Base-by-base conservation (phyloP, 2,113 vertebrate genomes). In the Buteo buteo region DNA sequence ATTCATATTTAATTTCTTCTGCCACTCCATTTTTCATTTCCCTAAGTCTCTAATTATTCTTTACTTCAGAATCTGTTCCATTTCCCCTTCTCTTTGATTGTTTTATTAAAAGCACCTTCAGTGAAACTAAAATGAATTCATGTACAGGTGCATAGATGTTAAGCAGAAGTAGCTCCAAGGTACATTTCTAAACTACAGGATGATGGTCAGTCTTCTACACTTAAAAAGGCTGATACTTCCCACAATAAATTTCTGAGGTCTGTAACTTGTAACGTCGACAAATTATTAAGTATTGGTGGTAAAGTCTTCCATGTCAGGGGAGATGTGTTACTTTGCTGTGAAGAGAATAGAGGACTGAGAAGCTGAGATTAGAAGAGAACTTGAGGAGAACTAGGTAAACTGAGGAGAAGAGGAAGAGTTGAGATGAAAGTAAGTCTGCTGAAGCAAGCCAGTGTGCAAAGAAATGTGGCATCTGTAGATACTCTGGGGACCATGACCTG, bases 101-200 rank as follows among this genome's bases (percentile, higher is more conserved):
- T 78, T 91, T 84, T 58, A 55, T 26, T 89, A 36, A 62, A 88
- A 49, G 47, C 31, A 29, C 16, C 13, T 69, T 87, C 47, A 72
- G 38, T 76, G 36, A 76, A 88, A 80, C 18, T n/a, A 22, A 76
- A 71, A 54, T 61, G 4, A 42, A 31, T 74, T 74, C 3, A 28
- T 45, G 2, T 64, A 49, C 9, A 61, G 2, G 1, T 34, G 38
- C 0, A 0, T 65, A 73, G n/a, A 25, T 17, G 45, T 74, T 80
- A 78, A 59, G 26, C 45, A 90, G 25, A 52, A 65, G 22, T 67
- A 67, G 18, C 58, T 76, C 32, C 20, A 72, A 80, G 29, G 16
- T 71, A 26, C 1, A 0, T 42, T 91, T 81, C 17, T 83, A 42
- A 89, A 44, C 18, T 73, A 11, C 7, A 19, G 17, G 20, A 13